These are phyloP conservation scores for Drosophila hydei DNA, from an alignment of 1,140 invertebrate species.

Conservation along the genomic window DNA sequence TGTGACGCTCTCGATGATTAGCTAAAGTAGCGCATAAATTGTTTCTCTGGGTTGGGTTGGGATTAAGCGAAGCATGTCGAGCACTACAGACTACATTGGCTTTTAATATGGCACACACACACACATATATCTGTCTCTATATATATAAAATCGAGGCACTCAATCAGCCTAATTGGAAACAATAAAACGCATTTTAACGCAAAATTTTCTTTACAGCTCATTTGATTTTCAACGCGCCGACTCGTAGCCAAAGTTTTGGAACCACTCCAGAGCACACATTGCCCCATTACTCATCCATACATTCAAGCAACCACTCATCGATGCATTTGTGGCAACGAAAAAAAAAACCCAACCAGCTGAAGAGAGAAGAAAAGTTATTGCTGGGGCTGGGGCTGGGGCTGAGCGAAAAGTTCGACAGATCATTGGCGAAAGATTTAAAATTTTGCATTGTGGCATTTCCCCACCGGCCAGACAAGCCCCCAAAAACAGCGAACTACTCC, in stretches of 20 bases:
- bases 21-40: slow-evolving; percentile 69
- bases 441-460: slow-evolving; percentile 14
- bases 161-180: slow-evolving; percentile 74
- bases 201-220: slow-evolving; percentile 73
- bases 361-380: slow-evolving; percentile 27
- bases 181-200: slow-evolving; percentile 79
- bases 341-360: not conserved
- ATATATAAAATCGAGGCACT: slow-evolving; percentile 29
- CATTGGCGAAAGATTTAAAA: slow-evolving; percentile 41
- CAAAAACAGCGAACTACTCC: slow-evolving; percentile 1
- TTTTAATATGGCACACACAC: not conserved
- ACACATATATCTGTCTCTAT: no score
- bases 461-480: not conserved
- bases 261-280: slow-evolving; percentile 24
- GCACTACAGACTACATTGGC: slow-evolving; percentile 1
- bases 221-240: slow-evolving; percentile 57
- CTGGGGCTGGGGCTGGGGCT: slow-evolving; percentile 2
- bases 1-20: slow-evolving; percentile 58
- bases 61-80: slow-evolving; percentile 62
- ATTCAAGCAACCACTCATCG: slow-evolving; percentile 6
- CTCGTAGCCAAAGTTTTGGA: slow-evolving; percentile 11
- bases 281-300: slow-evolving; percentile 39
- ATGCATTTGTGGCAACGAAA: slow-evolving; percentile 6
- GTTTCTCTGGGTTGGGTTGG: slow-evolving; percentile 47
- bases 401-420: slow-evolving; percentile 32